Percentiles rank a stretch among this genome's conserved stretches.
phyloP scores from a whole-genome alignment of 2,113 vertebrate genomes.

The Platichthys stellatus region DNA sequence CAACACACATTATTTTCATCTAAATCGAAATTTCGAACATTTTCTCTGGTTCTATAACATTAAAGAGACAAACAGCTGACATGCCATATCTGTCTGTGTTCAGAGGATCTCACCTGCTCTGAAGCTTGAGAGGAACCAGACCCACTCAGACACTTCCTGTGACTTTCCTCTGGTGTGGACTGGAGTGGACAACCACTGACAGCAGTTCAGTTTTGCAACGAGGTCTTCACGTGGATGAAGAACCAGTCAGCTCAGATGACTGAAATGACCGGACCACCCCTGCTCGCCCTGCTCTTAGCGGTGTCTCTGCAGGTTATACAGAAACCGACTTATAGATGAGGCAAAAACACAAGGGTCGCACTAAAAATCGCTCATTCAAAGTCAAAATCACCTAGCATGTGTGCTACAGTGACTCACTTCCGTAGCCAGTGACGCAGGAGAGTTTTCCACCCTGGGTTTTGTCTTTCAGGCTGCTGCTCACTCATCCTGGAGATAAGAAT shows the following conservation, averaged over 20 bases:
- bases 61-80: neutral
- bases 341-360: neutral
- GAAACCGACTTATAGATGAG: neutral
- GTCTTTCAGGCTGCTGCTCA: conserved; percentile 14
- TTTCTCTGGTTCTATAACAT: neutral
- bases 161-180: neutral
- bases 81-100: neutral
- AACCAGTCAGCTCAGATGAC: neutral
- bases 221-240: conserved; percentile 42
- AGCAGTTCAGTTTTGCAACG: conserved; percentile 4
- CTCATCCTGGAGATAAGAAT: neutral
- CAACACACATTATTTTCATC: neutral
- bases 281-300: neutral
- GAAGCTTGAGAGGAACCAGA: too few relatives aligned
- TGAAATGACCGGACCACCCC: neutral
- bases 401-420: conserved; percentile 50
- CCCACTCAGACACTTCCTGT: neutral
- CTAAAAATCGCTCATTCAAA: conserved; percentile 42
- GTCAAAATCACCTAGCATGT: conserved; percentile 62
- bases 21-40: neutral
- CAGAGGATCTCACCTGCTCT: neutral
- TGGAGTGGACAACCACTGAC: neutral
- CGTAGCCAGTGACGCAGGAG: rapidly evolving
- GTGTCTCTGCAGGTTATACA: neutral
- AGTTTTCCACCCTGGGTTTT: rapidly evolving